These are phyloP conservation scores for Jacana jacana DNA, from an alignment of 2,113 vertebrate genomes.

Conservation along the genomic window DNA sequence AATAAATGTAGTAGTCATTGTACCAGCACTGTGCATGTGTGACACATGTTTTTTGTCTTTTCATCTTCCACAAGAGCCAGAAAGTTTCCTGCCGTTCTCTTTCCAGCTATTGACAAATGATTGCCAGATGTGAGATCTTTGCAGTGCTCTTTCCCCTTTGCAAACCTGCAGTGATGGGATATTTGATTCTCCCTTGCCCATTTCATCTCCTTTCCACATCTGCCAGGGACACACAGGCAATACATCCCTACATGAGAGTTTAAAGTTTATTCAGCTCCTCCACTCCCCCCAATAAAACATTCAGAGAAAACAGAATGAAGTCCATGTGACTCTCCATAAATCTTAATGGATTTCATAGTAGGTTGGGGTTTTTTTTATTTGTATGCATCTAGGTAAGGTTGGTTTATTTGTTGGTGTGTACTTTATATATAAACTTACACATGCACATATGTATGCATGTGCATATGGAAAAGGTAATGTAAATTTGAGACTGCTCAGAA, in stretches of 20 bases:
- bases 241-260: conserved; percentile 84
- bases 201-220: conserved; percentile 90
- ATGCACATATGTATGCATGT: neutral
- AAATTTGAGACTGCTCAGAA: conserved; percentile 17
- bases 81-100: conserved; percentile 96
- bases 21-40: conserved; percentile 81
- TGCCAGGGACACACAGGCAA: conserved; percentile 85
- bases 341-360: conserved; percentile 51
- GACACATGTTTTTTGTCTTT: conserved; percentile 97
- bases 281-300: conserved; percentile 63
- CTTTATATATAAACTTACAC: neutral
- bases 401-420: conserved; percentile 7
- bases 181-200: conserved; percentile 83
- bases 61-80: conserved; percentile 93
- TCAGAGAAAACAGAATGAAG: conserved; percentile 76
- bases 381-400: conserved; percentile 57
- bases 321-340: conserved; percentile 68
- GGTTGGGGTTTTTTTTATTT: conserved; percentile 65
- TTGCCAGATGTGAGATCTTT: conserved; percentile 95
- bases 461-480: conserved; percentile 21
- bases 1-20: conserved; percentile 85
- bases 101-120: conserved; percentile 95
- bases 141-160: conserved; percentile 76
- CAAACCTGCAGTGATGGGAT: conserved; percentile 83
- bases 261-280: conserved; percentile 80